Evolutionary conservation across 1,140 invertebrate genomes (phyloP).

Genomic region (Metopolophium dirhodum): DNA sequence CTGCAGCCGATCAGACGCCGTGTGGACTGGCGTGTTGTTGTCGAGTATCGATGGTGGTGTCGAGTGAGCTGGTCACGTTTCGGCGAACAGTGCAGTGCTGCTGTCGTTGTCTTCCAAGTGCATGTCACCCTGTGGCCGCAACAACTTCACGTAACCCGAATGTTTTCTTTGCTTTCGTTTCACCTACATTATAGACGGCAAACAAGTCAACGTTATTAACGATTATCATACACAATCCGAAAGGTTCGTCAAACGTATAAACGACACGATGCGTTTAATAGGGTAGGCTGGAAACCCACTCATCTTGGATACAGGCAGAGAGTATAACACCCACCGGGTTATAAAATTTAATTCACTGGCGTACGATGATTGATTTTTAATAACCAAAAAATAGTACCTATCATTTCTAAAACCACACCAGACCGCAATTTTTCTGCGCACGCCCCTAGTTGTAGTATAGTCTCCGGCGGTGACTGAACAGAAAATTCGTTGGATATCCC

Average conservation of each 20-base stretch:
- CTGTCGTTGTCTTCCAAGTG: constrained; percentile 47
- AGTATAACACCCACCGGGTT: too few species aligned
- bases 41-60: not conserved
- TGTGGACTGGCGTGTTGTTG: not conserved
- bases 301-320: too few species aligned
- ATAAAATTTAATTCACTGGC: too few species aligned
- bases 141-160: constrained; percentile 34
- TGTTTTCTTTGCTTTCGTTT: constrained; percentile 43
- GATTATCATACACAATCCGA: not conserved
- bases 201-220: not conserved
- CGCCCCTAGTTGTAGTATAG: too few species aligned
- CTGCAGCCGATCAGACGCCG: not conserved
- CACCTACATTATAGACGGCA: not conserved
- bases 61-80: constrained; percentile 41
- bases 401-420: too few species aligned
- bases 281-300: too few species aligned
- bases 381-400: not conserved
- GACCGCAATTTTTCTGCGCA: too few species aligned
- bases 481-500: too few species aligned
- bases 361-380: too few species aligned
- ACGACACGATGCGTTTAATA: too few species aligned
- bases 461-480: too few species aligned
- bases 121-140: constrained; percentile 18
- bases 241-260: not conserved
- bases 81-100: constrained; percentile 16